A percentile compares a stretch with the other conserved stretches of the same genome.
phyloP scores from a whole-genome alignment of 1,140 invertebrate species.

The Drosophila equinoxialis region DNA sequence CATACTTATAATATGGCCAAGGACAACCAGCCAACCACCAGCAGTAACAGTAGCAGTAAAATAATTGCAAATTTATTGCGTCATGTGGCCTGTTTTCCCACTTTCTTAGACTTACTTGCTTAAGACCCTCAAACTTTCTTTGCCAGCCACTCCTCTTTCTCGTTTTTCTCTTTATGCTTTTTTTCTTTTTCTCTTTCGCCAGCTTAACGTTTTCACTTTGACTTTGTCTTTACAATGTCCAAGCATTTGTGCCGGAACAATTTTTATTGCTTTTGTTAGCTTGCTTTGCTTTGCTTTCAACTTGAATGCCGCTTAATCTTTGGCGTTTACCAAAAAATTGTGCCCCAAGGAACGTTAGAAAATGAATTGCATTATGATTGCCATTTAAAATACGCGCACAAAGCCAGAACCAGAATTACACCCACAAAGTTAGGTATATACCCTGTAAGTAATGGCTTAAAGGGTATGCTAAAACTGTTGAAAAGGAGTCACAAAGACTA shows the following conservation, averaged over 20 bases:
- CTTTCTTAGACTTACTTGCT: not conserved
- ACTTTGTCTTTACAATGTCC: slow-evolving; percentile 49
- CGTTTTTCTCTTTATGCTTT: not conserved
- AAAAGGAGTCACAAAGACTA: too few relatives aligned
- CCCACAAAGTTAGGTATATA: not conserved
- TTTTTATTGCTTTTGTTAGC: slow-evolving; percentile 53
- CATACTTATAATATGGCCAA: slow-evolving; percentile 33
- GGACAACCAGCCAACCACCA: not conserved
- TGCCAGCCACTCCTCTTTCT: not conserved
- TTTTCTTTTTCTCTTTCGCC: not conserved
- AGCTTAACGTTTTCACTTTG: slow-evolving; percentile 5
- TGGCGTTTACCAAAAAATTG: slow-evolving; percentile 76
- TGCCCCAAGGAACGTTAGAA: slow-evolving; percentile 67
- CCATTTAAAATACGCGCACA: slow-evolving; percentile 34
- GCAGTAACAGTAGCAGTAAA: slow-evolving; percentile 19
- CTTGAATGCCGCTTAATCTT: slow-evolving; percentile 76
- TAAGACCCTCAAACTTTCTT: not conserved
- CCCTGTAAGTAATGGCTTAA: not conserved
- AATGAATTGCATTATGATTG: slow-evolving; percentile 80
- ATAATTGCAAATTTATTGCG: slow-evolving; percentile 75
- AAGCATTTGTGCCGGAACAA: slow-evolving; percentile 37
- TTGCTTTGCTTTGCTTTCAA: slow-evolving; percentile 57
- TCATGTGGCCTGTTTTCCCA: slow-evolving; percentile 31
- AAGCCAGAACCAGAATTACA: not conserved
- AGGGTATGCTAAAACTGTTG: not conserved